Percentiles rank a stretch among this genome's conserved stretches.
phyloP scores from a whole-genome alignment of 2,888 invertebrate species.

The Spialia ferax region DNA sequence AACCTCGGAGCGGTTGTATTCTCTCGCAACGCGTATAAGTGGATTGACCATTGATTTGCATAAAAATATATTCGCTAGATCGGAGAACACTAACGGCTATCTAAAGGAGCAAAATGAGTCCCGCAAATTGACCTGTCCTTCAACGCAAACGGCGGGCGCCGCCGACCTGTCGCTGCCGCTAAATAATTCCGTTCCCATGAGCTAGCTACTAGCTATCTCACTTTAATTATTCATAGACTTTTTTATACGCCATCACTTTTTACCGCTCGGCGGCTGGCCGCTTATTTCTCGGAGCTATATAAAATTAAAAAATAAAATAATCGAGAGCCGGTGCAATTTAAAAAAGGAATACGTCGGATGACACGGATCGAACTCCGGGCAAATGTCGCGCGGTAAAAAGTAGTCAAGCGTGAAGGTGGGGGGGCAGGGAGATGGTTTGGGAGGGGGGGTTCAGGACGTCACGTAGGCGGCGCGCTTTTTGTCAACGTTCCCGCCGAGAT shows the following conservation, averaged over 20 bases:
- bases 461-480: constrained; percentile 86
- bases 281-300: constrained; percentile 73
- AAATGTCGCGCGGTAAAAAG: constrained; percentile 87
- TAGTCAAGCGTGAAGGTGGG: constrained; percentile 71
- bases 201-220: constrained; percentile 84
- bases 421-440: constrained; percentile 40
- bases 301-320: constrained; percentile 83
- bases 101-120: constrained; percentile 70
- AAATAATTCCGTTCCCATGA: constrained; percentile 84
- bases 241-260: constrained; percentile 82
- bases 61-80: constrained; percentile 53
- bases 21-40: constrained; percentile 50
- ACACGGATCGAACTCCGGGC: constrained; percentile 87
- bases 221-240: constrained; percentile 87
- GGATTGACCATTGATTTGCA: constrained; percentile 61
- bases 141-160: constrained; percentile 66
- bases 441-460: constrained; percentile 73
- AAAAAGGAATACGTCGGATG: constrained; percentile 86
- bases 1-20: constrained; percentile 50
- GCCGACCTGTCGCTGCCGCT: constrained; percentile 77
- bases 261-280: constrained; percentile 76
- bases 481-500: constrained; percentile 86
- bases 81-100: constrained; percentile 54
- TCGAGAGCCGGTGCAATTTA: constrained; percentile 81
- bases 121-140: constrained; percentile 85